These are phyloP conservation scores for Xenopus laevis DNA, from an alignment of 2,113 vertebrate genomes.

Conservation along the genomic window DNA sequence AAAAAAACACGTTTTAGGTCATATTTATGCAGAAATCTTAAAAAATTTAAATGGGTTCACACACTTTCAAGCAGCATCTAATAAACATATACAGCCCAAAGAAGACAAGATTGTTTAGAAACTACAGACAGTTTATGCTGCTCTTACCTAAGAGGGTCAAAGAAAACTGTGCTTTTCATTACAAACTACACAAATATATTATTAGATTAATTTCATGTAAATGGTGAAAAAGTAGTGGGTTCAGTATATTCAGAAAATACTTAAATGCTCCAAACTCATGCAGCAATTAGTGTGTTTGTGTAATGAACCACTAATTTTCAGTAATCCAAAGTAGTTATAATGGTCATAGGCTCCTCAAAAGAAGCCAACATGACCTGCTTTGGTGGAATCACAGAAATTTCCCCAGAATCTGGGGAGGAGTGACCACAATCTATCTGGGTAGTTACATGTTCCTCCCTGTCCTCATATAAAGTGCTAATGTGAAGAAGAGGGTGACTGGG, in stretches of 20 bases:
- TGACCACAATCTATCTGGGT: conserved; percentile 53
- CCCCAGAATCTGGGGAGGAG: conserved; percentile 54
- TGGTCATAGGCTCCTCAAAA: conserved; percentile 69
- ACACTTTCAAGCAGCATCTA: too few relatives aligned
- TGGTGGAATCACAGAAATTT: conserved; percentile 64
- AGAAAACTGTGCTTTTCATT: conserved; percentile 26
- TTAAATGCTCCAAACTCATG: conserved; percentile 61
- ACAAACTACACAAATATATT: background rate
- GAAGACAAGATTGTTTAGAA: background rate
- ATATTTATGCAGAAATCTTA: too few relatives aligned
- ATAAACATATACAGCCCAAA: too few relatives aligned
- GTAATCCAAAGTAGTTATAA: conserved; percentile 70
- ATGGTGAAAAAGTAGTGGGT: conserved; percentile 51
- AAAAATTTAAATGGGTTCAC: too few relatives aligned
- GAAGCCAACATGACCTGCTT: conserved; percentile 70
- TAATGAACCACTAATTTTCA: conserved; percentile 49
- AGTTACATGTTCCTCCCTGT: conserved; percentile 63
- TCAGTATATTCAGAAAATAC: conserved; percentile 46
- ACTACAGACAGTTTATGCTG: conserved; percentile 10
- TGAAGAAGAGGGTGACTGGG: conserved; percentile 68
- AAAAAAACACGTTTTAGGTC: too few relatives aligned
- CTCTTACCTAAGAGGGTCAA: conserved; percentile 3
- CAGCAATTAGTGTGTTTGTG: conserved; percentile 46
- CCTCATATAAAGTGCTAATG: conserved; percentile 72
- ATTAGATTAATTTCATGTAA: conserved; percentile 6